Evolutionary conservation across 2,888 invertebrate species (phyloP).

Genomic region (Apamea anceps): DNA sequence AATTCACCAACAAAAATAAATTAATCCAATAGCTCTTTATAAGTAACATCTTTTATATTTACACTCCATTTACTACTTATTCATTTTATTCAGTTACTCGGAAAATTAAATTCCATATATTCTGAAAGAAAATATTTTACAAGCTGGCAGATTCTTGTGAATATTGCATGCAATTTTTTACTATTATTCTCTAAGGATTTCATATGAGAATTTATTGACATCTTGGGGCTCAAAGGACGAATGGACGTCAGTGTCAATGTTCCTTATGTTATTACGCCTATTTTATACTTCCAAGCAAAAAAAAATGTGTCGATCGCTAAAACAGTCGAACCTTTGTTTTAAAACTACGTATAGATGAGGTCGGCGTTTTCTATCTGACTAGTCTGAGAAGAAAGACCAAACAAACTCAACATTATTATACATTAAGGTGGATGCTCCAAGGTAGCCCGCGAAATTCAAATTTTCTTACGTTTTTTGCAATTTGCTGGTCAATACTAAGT

Average conservation of each 20-base stretch:
- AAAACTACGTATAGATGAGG: too few relatives aligned
- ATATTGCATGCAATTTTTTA: slow-evolving; percentile 3
- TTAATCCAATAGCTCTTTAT: not conserved
- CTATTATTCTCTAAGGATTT: not conserved
- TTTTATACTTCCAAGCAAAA: not conserved
- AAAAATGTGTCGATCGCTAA: too few relatives aligned
- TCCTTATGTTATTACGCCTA: not conserved
- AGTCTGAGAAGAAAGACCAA: too few relatives aligned
- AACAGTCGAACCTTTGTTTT: too few relatives aligned
- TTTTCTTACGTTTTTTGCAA: too few relatives aligned
- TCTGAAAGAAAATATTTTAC: not conserved
- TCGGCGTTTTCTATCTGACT: too few relatives aligned
- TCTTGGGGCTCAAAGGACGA: not conserved
- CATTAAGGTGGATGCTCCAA: too few relatives aligned
- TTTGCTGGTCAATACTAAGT: too few relatives aligned
- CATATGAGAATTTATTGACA: slow-evolving; percentile 26
- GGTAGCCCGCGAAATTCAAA: too few relatives aligned
- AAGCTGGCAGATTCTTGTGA: not conserved
- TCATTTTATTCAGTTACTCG: not conserved
- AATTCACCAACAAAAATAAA: not conserved
- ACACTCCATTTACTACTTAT: not conserved
- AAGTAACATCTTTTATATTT: not conserved
- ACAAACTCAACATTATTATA: too few relatives aligned
- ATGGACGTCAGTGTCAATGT: not conserved
- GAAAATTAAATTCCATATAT: slow-evolving; percentile 6